Percentiles rank a stretch among this genome's conserved stretches.
These are phyloP conservation scores for Morpho achilles DNA, from an alignment of 2,888 invertebrate species.

Conservation along the genomic window DNA sequence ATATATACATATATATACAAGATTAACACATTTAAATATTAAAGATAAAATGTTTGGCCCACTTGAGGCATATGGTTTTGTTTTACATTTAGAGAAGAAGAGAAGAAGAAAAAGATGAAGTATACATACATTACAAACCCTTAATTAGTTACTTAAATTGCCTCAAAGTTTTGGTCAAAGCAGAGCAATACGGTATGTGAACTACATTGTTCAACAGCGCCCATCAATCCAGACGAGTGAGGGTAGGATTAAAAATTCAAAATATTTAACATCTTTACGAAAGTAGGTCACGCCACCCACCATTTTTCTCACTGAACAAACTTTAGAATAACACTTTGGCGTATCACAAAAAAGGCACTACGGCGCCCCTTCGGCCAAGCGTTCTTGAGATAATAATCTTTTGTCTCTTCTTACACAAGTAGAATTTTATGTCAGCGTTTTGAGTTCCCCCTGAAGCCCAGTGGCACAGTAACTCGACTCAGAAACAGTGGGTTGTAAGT, in stretches of 20 bases:
- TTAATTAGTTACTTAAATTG: too few species aligned
- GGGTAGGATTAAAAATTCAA: background rate
- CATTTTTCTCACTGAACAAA: conserved; percentile 7
- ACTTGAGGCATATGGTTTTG: too few species aligned
- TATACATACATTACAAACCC: too few species aligned
- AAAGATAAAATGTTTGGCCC: too few species aligned
- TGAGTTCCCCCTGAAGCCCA: background rate
- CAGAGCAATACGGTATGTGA: background rate
- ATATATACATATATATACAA: too few species aligned
- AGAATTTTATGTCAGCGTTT: conserved; percentile 19
- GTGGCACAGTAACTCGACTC: too few species aligned
- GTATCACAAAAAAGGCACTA: conserved; percentile 25
- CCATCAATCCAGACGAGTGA: too few species aligned
- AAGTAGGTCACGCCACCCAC: conserved; percentile 6
- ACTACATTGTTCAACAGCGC: background rate
- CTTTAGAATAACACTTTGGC: conserved; percentile 18
- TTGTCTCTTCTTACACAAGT: conserved; percentile 25
- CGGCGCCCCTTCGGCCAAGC: conserved; percentile 19
- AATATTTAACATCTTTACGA: background rate
- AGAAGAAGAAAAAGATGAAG: too few species aligned
- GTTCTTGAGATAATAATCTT: conserved; percentile 24
- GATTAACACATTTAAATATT: too few species aligned
- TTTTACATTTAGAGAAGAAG: too few species aligned
- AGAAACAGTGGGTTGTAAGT: too few species aligned
- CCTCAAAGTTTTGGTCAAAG: too few species aligned